phyloP scores from a whole-genome alignment of 1,140 invertebrate species.

The Lepidurus arcticus region DNA sequence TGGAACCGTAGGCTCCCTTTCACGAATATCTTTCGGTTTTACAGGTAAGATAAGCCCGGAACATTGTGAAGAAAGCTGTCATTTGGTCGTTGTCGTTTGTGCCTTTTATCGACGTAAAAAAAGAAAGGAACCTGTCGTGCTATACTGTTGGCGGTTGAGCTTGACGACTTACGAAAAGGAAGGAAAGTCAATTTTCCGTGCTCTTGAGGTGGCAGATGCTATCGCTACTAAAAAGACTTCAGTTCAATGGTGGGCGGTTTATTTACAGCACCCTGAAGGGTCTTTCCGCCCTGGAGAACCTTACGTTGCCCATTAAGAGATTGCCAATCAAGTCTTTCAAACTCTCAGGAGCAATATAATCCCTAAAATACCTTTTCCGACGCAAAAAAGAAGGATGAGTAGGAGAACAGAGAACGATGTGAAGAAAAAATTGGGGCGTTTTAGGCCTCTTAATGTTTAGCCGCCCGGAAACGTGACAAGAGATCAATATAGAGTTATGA shows the following conservation, averaged over 20 bases:
- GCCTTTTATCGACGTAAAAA: neutral
- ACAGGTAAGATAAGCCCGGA: neutral
- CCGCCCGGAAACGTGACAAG: too few relatives aligned
- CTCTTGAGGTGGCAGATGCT: conserved; percentile 17
- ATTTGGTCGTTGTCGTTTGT: neutral
- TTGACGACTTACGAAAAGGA: neutral
- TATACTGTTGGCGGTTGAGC: too few relatives aligned
- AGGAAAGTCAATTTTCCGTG: neutral
- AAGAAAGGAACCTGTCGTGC: neutral
- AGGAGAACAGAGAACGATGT: too few relatives aligned
- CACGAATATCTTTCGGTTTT: neutral
- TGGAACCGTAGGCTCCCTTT: neutral
- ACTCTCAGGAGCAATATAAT: neutral
- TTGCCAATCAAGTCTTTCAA: neutral
- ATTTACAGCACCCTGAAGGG: neutral
- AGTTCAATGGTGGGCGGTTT: neutral
- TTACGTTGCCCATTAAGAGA: conserved; percentile 14
- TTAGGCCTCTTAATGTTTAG: too few relatives aligned
- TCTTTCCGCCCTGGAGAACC: neutral
- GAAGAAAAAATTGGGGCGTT: too few relatives aligned
- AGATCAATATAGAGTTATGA: too few relatives aligned
- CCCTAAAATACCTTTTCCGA: neutral
- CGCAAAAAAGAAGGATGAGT: neutral
- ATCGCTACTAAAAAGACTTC: conserved; percentile 18
- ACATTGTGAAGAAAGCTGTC: neutral